Base-by-base conservation (phyloP, 2,113 vertebrate genomes). In the Lophius piscatorius region DNA sequence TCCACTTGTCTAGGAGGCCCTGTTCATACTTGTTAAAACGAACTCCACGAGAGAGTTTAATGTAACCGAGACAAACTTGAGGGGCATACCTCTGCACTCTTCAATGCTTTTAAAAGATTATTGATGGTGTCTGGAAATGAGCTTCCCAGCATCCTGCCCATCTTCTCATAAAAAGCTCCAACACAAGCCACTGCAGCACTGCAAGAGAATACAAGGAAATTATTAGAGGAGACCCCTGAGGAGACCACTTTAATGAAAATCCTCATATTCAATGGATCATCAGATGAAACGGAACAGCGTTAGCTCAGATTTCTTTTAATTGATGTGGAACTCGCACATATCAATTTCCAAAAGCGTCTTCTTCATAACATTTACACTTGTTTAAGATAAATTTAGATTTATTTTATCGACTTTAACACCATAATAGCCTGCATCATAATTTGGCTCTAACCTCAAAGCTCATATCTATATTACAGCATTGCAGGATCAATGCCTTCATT, bases 81-180 rank as follows among this genome's bases (percentile, higher is more conserved):
- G 42, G 16, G 31, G 67, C 76, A 68, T 88, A 98, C 97, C 93
- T 99, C 97, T 63, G 97, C 96, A 68, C 92, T 96, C 88, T 99
- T 99, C 70, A 99, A 87, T 58, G 97, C 96, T 63, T 98, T 99
- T 64, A 99, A 83, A 36, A 99, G 93, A 89, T 99, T 99, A 84
- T 94, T 98, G 42, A 99, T 95, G 54, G 96, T 99, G 88, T 99
- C 97, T 5, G 97, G 97, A 85, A 99, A 99, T 67, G 95, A 94
- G 84, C 97, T 99, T 63, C 97, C 97, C 66, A 99, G 82, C 94
- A 99, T 97, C 78, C 97, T 91, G 31, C 97, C 97, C 95, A 99
- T 98, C 89, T 97, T 95, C 88, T 99, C 96, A 87, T 99, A 99
- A 89, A 99, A 98, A 10, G 96, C 96, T 47, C 97, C 97, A 47